Percentiles rank a stretch among this genome's conserved stretches.
These are phyloP conservation scores for Rhinella marina DNA, from an alignment of 2,797 vertebrate species.

Conservation along the genomic window DNA sequence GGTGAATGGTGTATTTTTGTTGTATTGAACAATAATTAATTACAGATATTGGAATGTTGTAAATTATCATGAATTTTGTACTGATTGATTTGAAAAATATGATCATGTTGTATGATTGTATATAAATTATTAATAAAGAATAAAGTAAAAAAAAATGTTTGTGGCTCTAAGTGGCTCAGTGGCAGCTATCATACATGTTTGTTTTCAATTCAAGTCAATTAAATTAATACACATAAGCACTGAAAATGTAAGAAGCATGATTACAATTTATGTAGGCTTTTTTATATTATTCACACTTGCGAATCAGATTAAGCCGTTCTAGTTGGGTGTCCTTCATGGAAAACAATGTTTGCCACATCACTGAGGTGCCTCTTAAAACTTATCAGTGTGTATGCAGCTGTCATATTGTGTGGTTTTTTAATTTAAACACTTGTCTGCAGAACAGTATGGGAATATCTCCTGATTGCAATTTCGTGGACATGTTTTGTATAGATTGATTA, in stretches of 20 bases:
- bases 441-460: not conserved
- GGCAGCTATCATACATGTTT: no score
- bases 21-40: no score
- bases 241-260: not conserved
- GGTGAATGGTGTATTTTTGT: no score
- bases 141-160: no score
- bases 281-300: not conserved
- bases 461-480: not conserved
- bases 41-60: no score
- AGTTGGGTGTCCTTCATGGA: not conserved
- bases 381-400: constrained; percentile 9
- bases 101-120: no score
- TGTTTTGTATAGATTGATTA: not conserved
- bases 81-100: no score
- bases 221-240: not conserved
- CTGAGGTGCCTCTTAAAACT: constrained; percentile 7
- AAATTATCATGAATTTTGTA: no score
- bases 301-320: not conserved
- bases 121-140: no score
- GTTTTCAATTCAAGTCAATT: not conserved
- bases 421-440: not conserved
- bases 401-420: not conserved
- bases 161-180: no score
- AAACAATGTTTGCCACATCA: not conserved
- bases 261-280: not conserved